These are phyloP conservation scores for Acleris holmiana DNA, from an alignment of 2,888 invertebrate genomes.

Conservation along the genomic window DNA sequence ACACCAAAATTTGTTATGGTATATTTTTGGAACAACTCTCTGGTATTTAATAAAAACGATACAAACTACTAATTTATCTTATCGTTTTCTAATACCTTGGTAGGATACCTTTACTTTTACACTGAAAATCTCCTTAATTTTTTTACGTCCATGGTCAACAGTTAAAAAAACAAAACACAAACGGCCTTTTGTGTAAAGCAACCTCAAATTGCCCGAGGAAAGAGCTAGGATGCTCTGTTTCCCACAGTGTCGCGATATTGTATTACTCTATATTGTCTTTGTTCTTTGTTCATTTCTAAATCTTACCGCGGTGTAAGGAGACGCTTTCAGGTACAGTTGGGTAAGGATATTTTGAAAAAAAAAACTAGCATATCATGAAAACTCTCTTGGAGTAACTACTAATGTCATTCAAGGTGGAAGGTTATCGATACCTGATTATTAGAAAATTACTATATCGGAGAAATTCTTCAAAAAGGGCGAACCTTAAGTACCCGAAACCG, in stretches of 20 bases:
- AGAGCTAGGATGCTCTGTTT: constrained; percentile 34
- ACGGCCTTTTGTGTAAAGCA: constrained; percentile 17
- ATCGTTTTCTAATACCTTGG: too few relatives aligned
- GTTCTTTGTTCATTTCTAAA: constrained; percentile 63
- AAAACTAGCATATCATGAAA: not conserved
- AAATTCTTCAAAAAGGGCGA: too few relatives aligned
- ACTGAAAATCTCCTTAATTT: not conserved
- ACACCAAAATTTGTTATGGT: not conserved
- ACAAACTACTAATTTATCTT: too few relatives aligned
- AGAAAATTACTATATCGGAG: too few relatives aligned
- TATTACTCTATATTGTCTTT: constrained; percentile 66
- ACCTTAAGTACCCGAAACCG: too few relatives aligned
- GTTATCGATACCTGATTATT: too few relatives aligned
- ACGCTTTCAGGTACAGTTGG: constrained; percentile 65
- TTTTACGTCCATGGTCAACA: not conserved
- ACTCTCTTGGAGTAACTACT: not conserved
- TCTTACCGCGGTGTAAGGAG: constrained; percentile 70
- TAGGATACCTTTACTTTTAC: too few relatives aligned
- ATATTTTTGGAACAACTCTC: too few relatives aligned
- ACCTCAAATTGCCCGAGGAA: constrained; percentile 34
- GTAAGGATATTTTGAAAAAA: constrained; percentile 2
- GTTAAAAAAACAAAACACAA: constrained; percentile 20
- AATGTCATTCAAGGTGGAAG: too few relatives aligned
- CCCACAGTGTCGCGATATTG: constrained; percentile 49
- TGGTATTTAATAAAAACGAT: too few relatives aligned